Base-by-base conservation (phyloP, 2,797 vertebrate genomes). In the Coreius guichenoti region DNA sequence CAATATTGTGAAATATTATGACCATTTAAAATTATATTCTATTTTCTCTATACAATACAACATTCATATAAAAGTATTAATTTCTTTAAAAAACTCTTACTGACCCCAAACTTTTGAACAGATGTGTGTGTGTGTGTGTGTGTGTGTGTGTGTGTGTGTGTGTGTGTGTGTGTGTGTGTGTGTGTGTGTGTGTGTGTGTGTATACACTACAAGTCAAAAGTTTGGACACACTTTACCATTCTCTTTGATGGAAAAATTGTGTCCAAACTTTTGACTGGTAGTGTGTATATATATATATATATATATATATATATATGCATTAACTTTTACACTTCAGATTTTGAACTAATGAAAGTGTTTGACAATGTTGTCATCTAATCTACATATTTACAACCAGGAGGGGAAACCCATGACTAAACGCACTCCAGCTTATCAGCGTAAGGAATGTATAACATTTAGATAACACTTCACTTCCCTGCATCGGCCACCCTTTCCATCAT, bases 381-480 rank as follows among this genome's bases (percentile, higher is more conserved):
- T 72, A 89, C 87, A 89, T 92, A 89, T 93, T 93, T 88, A 93
- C 89, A 91, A 89, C 84, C 4, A 8, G 11, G 26, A 58, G 43
- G 36, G n/a, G 33, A 45, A 74, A 33, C 39, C 29, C 74, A 88
- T 81, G 89, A 78, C 85, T 92, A 86, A 84, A 84, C 83, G 74
- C 79, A 78, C 82, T 65, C 81, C 82, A 82, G 39, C 73, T 84
- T 81, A 84, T 85, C 33, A 56, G 61, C 36, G 8, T 61, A 73
- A 85, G 83, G 86, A 86, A 86, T 77, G 9, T 75, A 70, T 81
- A 83, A 91, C 91, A 90, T 93, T 92, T 93, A 92, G 92, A 88
- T 87, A 74, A 70, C 36, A 33, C 67, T 36, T 61, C 3, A 49
- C 29, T 54, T 81, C 39, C 39, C 39, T 68, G 33, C 43, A 11